Conservation (phyloP, 1,140 invertebrate genomes). For the Procambarus clarkii region DNA sequence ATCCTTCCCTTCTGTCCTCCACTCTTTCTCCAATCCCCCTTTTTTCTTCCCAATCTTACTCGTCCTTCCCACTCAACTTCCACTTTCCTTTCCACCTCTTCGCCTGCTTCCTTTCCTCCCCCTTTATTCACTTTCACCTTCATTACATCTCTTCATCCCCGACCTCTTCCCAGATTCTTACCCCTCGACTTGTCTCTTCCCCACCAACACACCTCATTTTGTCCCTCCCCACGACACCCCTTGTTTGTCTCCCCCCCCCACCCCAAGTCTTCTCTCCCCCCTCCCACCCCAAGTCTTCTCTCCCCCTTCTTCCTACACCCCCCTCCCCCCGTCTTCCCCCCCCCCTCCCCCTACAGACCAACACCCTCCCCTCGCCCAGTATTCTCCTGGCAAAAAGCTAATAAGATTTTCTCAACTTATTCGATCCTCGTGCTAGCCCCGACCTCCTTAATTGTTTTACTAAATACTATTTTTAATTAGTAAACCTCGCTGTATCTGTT, state of each 20-base stretch:
- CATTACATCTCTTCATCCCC: neutral
- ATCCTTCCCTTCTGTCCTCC: neutral
- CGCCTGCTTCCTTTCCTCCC: neutral
- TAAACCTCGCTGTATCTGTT: neutral
- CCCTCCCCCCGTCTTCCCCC: neutral
- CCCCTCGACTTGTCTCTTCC: too few relatives aligned
- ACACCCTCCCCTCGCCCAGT: neutral
- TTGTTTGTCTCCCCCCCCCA: neutral
- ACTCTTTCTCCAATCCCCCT: neutral
- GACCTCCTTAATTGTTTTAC: slow-evolving; percentile 16
- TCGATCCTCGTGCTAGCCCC: neutral
- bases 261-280: neutral
- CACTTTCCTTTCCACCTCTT: neutral
- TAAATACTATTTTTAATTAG: slow-evolving; percentile 14
- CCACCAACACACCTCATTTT: neutral
- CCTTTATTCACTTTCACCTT: neutral
- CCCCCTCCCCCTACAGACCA: neutral
- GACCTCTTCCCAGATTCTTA: too few relatives aligned
- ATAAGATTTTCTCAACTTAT: slow-evolving; percentile 41
- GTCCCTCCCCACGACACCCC: neutral
- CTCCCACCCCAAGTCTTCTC: neutral
- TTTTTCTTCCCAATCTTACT: neutral
- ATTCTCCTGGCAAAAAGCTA: slow-evolving; percentile 20
- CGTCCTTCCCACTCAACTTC: neutral
- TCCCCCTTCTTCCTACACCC: neutral